Evolutionary conservation across 2,888 invertebrate species (phyloP).

Genomic region (Unio pictorum): DNA sequence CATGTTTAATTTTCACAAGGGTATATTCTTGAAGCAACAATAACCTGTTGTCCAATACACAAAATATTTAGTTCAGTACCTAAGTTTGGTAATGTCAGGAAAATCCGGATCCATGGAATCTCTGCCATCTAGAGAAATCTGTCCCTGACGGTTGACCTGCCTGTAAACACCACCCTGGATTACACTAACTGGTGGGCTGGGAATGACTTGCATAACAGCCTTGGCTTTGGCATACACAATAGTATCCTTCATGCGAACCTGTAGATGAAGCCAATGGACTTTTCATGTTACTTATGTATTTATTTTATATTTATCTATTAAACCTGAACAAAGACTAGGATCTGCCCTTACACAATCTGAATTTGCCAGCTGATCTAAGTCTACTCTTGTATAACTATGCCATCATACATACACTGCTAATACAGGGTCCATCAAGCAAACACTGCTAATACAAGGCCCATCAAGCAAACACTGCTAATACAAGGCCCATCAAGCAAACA

Average conservation of each 20-base stretch:
- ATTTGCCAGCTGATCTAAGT: too few relatives aligned
- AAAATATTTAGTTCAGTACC: constrained; percentile 20
- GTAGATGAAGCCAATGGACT: constrained; percentile 9
- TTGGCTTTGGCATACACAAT: constrained; percentile 50
- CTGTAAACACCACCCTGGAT: constrained; percentile 60
- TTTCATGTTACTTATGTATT: neutral
- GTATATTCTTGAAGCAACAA: too few relatives aligned
- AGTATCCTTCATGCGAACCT: constrained; percentile 58
- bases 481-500: too few relatives aligned
- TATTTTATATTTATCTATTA: neutral
- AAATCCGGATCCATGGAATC: constrained; percentile 53
- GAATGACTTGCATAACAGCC: constrained; percentile 40
- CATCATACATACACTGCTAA: too few relatives aligned
- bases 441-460: too few relatives aligned
- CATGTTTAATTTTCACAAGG: too few relatives aligned
- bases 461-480: too few relatives aligned
- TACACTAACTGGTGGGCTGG: constrained; percentile 41
- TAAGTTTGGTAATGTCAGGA: constrained; percentile 23
- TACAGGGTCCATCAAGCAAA: too few relatives aligned
- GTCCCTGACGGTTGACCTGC: constrained; percentile 28
- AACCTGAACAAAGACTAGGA: neutral
- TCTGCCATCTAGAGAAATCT: constrained; percentile 52
- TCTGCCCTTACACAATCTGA: too few relatives aligned
- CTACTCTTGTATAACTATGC: too few relatives aligned
- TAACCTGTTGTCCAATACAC: too few relatives aligned